A percentile compares a stretch with the other conserved stretches of the same genome.
These are phyloP conservation scores for Plutomurus gul DNA, from an alignment of 1,140 invertebrate genomes.

Conservation along the genomic window DNA sequence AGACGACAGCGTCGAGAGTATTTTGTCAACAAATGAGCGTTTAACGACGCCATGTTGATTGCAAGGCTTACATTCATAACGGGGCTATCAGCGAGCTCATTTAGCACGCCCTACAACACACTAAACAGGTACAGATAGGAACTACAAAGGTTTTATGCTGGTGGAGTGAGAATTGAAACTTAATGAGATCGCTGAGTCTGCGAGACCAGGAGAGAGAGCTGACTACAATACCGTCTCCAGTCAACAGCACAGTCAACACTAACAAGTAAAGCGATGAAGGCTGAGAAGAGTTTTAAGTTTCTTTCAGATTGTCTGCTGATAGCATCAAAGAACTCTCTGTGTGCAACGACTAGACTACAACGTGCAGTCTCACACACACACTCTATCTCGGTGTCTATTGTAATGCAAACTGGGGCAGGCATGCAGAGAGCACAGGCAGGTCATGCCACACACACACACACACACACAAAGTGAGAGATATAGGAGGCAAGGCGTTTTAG, in stretches of 20 bases:
- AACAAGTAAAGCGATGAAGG: not conserved
- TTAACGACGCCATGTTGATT: constrained; percentile 2
- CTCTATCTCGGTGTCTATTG: not conserved
- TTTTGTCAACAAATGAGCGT: not conserved
- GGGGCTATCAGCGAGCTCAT: not conserved
- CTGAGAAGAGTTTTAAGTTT: constrained; percentile 9
- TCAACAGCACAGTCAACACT: too few relatives aligned
- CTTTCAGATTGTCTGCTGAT: not conserved
- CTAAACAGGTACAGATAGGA: constrained; percentile 18
- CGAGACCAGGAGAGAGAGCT: not conserved
- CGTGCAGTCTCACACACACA: too few relatives aligned
- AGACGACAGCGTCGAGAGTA: not conserved
- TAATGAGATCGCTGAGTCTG: constrained; percentile 28
- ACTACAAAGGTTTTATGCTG: too few relatives aligned
- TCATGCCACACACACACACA: not conserved
- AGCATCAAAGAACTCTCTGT: not conserved
- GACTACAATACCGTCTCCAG: too few relatives aligned
- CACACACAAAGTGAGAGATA: not conserved
- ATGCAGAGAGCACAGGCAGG: too few relatives aligned
- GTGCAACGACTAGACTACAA: too few relatives aligned
- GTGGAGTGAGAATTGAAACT: constrained; percentile 39
- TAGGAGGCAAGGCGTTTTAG: too few relatives aligned
- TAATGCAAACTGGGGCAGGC: not conserved
- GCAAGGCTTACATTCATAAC: not conserved
- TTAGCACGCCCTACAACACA: not conserved